phyloP scores from a whole-genome alignment of 2,797 vertebrate genomes.

The Chelmon rostratus region DNA sequence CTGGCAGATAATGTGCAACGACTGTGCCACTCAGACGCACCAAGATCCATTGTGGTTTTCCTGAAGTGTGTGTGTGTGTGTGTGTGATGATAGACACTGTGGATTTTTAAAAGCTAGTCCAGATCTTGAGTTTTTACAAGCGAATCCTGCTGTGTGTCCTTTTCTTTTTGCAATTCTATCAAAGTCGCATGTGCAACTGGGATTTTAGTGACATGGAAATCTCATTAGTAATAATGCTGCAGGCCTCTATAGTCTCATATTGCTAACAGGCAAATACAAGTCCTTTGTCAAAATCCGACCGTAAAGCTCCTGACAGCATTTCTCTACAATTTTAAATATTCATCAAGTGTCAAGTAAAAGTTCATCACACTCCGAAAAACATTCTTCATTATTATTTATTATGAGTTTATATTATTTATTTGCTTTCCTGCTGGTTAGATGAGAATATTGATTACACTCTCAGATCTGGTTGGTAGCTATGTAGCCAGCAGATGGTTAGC shows the following conservation, averaged over 20 bases:
- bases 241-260: neutral
- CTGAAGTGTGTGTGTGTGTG: too few species aligned
- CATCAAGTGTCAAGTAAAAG: neutral
- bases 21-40: slow-evolving; percentile 51
- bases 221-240: slow-evolving; percentile 6
- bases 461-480: neutral
- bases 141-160: neutral
- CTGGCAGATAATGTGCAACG: slow-evolving; percentile 68
- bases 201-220: slow-evolving; percentile 13
- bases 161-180: neutral
- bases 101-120: neutral
- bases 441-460: neutral
- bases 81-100: too few species aligned
- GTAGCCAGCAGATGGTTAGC: neutral
- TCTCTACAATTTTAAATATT: neutral
- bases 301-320: neutral
- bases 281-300: neutral
- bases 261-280: neutral
- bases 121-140: neutral
- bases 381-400: neutral
- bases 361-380: neutral
- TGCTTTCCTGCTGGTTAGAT: neutral
- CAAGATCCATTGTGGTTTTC: slow-evolving; percentile 53
- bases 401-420: neutral
- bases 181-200: slow-evolving; percentile 1